Percentiles rank a stretch among this genome's conserved stretches.
Conservation (phyloP, 2,888 invertebrate genomes). For the Drosophila subquinaria region DNA sequence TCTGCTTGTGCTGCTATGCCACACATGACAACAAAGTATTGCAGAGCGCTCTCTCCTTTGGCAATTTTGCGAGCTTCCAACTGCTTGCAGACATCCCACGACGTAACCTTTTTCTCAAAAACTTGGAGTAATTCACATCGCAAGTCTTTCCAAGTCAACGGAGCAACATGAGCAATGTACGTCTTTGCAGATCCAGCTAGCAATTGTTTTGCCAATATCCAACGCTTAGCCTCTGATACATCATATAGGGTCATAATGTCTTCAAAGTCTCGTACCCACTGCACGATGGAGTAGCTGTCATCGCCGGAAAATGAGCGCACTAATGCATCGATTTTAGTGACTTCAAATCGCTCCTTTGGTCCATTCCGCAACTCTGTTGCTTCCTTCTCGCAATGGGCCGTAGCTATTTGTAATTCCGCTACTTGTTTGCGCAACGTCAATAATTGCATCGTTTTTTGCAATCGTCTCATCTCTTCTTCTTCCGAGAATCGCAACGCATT, state of each 20-base stretch:
- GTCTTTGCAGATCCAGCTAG: too few relatives aligned
- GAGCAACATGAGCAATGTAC: not conserved
- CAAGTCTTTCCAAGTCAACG: not conserved
- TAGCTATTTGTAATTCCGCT: not conserved
- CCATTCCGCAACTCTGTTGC: not conserved
- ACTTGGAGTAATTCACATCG: not conserved
- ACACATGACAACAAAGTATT: not conserved
- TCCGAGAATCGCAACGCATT: too few relatives aligned
- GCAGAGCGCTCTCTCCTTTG: not conserved
- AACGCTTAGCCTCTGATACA: not conserved
- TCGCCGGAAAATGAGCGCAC: not conserved
- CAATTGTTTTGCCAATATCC: not conserved
- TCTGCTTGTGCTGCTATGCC: conserved; percentile 1
- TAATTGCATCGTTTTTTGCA: not conserved
- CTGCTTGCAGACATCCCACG: not conserved
- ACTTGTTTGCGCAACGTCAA: not conserved
- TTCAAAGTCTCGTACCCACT: not conserved
- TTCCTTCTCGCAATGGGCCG: not conserved
- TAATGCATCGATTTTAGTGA: not conserved
- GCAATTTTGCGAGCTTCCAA: not conserved
- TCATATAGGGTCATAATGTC: not conserved
- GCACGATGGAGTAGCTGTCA: not conserved
- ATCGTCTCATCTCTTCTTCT: not conserved
- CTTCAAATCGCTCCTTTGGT: not conserved
- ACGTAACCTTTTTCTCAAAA: not conserved